Conservation (phyloP, 2,888 invertebrate species). For the Chloroclystis v-ata region DNA sequence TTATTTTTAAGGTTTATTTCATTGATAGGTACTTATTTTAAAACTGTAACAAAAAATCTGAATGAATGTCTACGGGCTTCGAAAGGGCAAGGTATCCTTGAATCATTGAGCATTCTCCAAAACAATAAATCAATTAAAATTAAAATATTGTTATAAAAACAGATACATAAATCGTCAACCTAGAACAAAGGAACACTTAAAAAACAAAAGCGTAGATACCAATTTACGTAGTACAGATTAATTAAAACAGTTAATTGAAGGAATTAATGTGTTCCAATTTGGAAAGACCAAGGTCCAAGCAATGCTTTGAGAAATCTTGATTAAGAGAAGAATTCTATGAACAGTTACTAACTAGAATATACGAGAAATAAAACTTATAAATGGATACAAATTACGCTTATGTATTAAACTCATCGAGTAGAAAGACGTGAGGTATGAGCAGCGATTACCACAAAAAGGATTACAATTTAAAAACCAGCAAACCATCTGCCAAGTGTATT, state of each 20-base stretch:
- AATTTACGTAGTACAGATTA: slow-evolving; percentile 28
- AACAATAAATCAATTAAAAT: slow-evolving; percentile 1
- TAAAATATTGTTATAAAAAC: neutral
- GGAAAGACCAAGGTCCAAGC: slow-evolving; percentile 1
- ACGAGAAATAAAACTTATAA: too few species aligned
- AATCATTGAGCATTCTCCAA: slow-evolving; percentile 17
- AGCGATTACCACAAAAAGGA: slow-evolving; percentile 4
- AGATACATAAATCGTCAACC: neutral
- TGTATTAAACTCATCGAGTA: neutral
- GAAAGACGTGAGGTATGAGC: neutral
- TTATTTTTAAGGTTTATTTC: too few species aligned
- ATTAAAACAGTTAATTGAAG: slow-evolving; percentile 41
- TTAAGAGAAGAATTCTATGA: neutral
- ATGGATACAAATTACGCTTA: neutral
- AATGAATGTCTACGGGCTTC: slow-evolving; percentile 10
- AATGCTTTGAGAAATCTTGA: slow-evolving; percentile 1
- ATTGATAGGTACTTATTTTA: neutral
- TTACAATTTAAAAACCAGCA: slow-evolving; percentile 24
- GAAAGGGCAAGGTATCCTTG: slow-evolving; percentile 24
- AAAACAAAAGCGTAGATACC: slow-evolving; percentile 19
- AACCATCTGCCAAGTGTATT: slow-evolving; percentile 40
- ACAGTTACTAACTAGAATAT: neutral
- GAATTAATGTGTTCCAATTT: slow-evolving; percentile 31
- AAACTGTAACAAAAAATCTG: neutral
- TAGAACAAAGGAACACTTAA: neutral